phyloP scores from a whole-genome alignment of 2,888 invertebrate genomes.

The Eumerus sabulonum region DNA sequence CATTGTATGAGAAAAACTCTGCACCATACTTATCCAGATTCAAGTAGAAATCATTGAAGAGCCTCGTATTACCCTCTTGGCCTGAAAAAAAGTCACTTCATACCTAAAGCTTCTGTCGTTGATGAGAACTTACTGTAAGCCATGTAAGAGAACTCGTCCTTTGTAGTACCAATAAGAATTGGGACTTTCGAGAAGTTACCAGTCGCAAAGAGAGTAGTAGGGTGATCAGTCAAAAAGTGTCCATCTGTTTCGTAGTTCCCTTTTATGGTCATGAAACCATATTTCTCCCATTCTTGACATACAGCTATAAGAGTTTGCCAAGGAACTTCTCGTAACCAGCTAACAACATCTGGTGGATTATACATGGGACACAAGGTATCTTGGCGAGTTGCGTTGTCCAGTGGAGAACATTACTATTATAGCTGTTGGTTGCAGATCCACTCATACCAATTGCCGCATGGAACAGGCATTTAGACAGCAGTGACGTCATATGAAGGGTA shows the following conservation, averaged over 20 bases:
- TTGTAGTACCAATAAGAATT: conserved; percentile 82
- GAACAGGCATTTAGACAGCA: conserved; percentile 83
- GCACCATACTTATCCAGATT: conserved; percentile 74
- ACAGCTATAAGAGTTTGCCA: conserved; percentile 72
- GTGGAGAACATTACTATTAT: conserved; percentile 79
- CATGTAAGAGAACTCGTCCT: conserved; percentile 79
- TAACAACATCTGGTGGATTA: conserved; percentile 80
- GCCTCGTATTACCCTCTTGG: conserved; percentile 69
- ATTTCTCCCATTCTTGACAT: conserved; percentile 71
- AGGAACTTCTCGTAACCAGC: conserved; percentile 79
- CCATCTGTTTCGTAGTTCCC: conserved; percentile 82
- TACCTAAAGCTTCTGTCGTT: neutral
- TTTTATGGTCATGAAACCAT: conserved; percentile 72
- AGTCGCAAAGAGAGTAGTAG: conserved; percentile 79
- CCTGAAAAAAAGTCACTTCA: no score
- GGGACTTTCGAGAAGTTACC: conserved; percentile 82
- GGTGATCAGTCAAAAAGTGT: conserved; percentile 82
- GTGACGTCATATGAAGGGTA: conserved; percentile 81
- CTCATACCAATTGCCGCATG: conserved; percentile 85
- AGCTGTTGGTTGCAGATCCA: conserved; percentile 81
- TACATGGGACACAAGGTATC: conserved; percentile 81
- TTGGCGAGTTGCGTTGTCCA: conserved; percentile 82
- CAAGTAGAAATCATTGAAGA: conserved; percentile 72
- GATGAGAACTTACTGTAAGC: conserved; percentile 1
- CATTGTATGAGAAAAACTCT: conserved; percentile 73